phyloP scores from a whole-genome alignment of 2,888 invertebrate genomes.

The Mimumesa dahlbomi region DNA sequence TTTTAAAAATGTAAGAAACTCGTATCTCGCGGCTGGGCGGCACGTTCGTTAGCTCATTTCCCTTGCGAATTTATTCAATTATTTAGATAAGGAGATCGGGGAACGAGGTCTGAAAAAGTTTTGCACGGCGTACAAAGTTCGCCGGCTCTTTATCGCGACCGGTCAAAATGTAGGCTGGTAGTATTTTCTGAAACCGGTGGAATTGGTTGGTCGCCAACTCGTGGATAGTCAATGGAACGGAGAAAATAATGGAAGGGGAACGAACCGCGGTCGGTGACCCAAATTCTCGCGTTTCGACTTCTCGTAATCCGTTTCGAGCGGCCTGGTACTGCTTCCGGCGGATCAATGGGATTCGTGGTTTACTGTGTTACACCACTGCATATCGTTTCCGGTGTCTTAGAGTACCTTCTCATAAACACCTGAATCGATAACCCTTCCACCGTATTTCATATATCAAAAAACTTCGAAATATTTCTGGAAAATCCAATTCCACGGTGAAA shows the following conservation, averaged over 20 bases:
- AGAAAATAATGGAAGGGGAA: conserved; percentile 15
- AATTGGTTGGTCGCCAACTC: conserved; percentile 68
- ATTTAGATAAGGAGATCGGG: background rate
- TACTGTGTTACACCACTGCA: conserved; percentile 11
- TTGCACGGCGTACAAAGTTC: conserved; percentile 21
- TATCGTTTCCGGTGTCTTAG: conserved; percentile 6
- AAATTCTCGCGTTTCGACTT: conserved; percentile 62
- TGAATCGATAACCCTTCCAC: background rate
- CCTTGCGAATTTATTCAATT: too few species aligned
- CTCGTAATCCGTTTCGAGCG: conserved; percentile 41
- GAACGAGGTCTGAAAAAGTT: background rate
- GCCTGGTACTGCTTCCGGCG: conserved; percentile 37
- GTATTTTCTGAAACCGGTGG: conserved; percentile 46
- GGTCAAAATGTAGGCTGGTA: conserved; percentile 36
- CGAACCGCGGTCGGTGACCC: conserved; percentile 44
- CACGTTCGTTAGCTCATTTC: too few species aligned
- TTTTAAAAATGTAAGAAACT: background rate
- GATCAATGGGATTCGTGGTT: conserved; percentile 54
- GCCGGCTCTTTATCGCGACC: conserved; percentile 13
- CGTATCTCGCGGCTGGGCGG: too few species aligned
- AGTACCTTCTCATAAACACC: too few species aligned
- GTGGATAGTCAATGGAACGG: conserved; percentile 57
- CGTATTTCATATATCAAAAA: background rate
- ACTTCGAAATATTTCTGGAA: too few species aligned
- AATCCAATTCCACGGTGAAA: too few species aligned